Evolutionary conservation across 1,140 invertebrate species (phyloP).

Genomic region (Sitodiplosis mosellana): DNA sequence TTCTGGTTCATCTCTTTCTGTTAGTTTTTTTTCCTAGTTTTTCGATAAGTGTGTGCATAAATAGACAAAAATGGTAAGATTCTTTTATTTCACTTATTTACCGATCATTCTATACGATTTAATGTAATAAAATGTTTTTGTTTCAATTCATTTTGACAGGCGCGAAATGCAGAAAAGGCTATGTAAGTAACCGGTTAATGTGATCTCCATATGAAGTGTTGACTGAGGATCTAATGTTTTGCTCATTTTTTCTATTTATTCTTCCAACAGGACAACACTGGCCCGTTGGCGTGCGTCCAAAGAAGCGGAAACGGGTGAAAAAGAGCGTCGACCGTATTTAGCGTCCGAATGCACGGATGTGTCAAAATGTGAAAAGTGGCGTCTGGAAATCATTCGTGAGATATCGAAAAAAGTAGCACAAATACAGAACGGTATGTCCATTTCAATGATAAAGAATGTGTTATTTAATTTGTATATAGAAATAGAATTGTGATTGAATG

Average conservation of each 20-base stretch:
- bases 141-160: conserved; percentile 20
- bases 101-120: too few relatives aligned
- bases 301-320: conserved; percentile 59
- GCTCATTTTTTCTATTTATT: conserved; percentile 5
- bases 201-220: background rate
- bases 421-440: conserved; percentile 76
- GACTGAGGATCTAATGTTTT: background rate
- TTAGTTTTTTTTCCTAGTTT: too few relatives aligned
- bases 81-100: too few relatives aligned
- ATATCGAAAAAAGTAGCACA: conserved; percentile 97
- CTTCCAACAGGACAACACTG: conserved; percentile 66
- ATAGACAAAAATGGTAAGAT: too few relatives aligned
- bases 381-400: conserved; percentile 90
- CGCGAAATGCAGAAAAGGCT: conserved; percentile 66
- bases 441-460: background rate
- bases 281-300: conserved; percentile 90
- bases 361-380: conserved; percentile 83
- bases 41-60: too few relatives aligned
- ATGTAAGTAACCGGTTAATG: conserved; percentile 45
- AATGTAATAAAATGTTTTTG: too few relatives aligned
- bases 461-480: conserved; percentile 1
- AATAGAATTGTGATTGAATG: background rate
- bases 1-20: too few relatives aligned
- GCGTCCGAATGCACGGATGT: conserved; percentile 86
- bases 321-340: conserved; percentile 76